Evolutionary conservation across 2,888 invertebrate species (phyloP).

Genomic region (Macropis europaea): DNA sequence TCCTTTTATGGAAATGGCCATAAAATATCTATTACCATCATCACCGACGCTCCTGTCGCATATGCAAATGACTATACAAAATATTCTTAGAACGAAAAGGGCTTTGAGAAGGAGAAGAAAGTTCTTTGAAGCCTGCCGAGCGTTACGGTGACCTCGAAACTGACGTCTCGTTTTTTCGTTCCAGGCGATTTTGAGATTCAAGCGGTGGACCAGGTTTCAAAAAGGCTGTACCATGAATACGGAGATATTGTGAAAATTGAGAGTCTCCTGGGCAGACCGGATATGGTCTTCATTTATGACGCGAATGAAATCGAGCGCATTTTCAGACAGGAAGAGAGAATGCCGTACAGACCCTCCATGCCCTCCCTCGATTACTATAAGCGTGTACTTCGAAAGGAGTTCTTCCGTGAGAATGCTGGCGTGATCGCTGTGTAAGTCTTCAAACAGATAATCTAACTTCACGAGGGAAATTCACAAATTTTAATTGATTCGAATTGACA

Average conservation of each 20-base stretch:
- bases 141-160: background rate
- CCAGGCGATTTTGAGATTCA: conserved; percentile 84
- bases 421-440: conserved; percentile 87
- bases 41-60: too few relatives aligned
- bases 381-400: conserved; percentile 85
- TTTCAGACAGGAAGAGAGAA: conserved; percentile 85
- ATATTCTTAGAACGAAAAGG: too few relatives aligned
- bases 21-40: too few relatives aligned
- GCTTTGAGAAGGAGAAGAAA: too few relatives aligned
- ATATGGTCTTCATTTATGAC: conserved; percentile 88
- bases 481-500: too few relatives aligned
- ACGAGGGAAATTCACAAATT: too few relatives aligned
- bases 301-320: conserved; percentile 86
- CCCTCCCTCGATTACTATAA: conserved; percentile 88
- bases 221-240: conserved; percentile 82
- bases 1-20: too few relatives aligned
- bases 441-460: background rate
- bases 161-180: background rate
- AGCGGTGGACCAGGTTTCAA: conserved; percentile 85
- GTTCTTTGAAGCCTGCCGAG: too few relatives aligned
- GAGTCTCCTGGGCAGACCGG: conserved; percentile 86
- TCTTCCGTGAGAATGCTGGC: conserved; percentile 85
- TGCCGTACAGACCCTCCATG: conserved; percentile 88
- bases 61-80: too few relatives aligned
- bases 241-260: conserved; percentile 86